phyloP scores from a whole-genome alignment of 1,140 invertebrate genomes.

The Pseudomyrmex flavicornis region DNA sequence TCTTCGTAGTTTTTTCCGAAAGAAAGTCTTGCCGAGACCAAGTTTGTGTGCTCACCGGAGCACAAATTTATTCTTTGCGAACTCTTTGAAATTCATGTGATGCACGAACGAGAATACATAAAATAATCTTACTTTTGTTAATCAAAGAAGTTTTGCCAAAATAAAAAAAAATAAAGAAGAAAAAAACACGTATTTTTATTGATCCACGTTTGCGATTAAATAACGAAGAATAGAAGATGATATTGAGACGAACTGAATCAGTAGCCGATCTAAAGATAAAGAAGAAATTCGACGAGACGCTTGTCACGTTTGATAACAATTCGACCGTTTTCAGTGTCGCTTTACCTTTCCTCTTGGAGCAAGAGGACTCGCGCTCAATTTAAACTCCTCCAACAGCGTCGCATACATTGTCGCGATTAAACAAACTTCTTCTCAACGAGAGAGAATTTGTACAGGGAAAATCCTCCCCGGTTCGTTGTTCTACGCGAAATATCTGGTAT shows the following conservation, averaged over 20 bases:
- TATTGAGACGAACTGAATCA: background rate
- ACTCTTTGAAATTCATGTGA: constrained; percentile 5
- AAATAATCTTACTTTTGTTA: background rate
- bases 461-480: background rate
- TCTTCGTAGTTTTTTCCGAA: background rate
- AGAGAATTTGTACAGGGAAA: background rate
- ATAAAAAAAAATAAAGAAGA: background rate
- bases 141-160: background rate
- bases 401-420: constrained; percentile 15
- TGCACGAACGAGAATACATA: background rate
- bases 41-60: background rate
- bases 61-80: constrained; percentile 4
- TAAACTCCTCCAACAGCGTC: background rate
- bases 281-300: constrained; percentile 19
- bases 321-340: background rate
- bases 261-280: background rate
- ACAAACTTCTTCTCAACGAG: background rate
- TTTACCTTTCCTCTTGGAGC: background rate
- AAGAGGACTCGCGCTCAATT: background rate
- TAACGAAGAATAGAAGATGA: background rate
- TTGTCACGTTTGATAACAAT: background rate
- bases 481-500: background rate
- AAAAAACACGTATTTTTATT: background rate
- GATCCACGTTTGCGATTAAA: constrained; percentile 1
- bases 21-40: background rate